phyloP scores from a whole-genome alignment of 2,113 vertebrate genomes.

The Chrysemys picta region DNA sequence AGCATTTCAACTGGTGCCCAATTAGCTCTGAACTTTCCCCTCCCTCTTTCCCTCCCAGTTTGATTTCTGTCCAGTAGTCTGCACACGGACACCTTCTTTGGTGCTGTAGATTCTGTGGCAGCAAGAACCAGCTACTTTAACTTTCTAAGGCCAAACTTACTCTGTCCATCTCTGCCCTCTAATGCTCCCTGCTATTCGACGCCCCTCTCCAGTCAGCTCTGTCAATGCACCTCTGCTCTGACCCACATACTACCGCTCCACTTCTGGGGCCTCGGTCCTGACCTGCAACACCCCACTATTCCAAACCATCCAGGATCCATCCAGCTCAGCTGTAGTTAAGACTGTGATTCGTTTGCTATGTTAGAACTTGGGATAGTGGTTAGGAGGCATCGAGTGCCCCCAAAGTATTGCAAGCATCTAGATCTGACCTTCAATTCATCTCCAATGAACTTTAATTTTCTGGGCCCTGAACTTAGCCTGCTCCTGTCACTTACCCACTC shows the following conservation, averaged over 20 bases:
- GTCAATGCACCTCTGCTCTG: neutral
- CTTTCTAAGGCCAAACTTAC: neutral
- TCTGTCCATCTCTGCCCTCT: neutral
- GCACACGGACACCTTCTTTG: neutral
- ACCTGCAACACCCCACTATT: neutral
- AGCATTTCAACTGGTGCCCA: neutral
- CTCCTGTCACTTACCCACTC: neutral
- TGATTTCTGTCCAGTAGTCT: neutral
- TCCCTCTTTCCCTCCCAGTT: too few relatives aligned
- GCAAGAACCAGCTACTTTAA: neutral
- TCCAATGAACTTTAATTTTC: conserved; percentile 21
- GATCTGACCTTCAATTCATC: neutral
- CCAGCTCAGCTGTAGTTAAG: neutral
- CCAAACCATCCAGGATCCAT: neutral
- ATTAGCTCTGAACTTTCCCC: neutral
- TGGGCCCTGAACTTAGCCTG: accelerated
- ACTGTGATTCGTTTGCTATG: neutral
- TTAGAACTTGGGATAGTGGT: neutral
- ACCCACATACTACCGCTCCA: neutral
- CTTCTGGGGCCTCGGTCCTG: neutral
- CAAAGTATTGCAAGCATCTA: neutral
- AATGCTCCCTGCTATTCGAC: neutral
- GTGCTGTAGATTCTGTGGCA: too few relatives aligned
- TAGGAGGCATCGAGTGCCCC: neutral
- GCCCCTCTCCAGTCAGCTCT: neutral